phyloP scores from a whole-genome alignment of 2,113 vertebrate genomes.

The Manacus vitellinus region DNA sequence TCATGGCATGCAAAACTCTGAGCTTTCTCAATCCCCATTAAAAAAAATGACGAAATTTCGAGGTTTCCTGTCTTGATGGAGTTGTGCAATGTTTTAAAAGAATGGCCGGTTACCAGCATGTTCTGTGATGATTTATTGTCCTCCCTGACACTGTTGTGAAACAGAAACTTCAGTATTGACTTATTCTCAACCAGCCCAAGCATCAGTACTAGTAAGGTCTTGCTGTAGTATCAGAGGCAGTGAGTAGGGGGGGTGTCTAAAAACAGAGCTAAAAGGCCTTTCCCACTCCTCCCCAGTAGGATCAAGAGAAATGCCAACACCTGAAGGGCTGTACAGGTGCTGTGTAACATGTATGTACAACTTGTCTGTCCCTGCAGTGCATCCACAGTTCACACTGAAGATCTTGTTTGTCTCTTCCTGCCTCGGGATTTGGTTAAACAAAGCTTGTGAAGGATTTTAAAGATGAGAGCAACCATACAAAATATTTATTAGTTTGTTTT shows the following conservation, averaged over 20 bases:
- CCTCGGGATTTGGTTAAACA: not conserved
- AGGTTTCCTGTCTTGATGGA: constrained; percentile 23
- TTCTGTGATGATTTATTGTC: not conserved
- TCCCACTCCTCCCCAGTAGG: not conserved
- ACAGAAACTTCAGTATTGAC: not conserved
- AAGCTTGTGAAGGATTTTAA: not conserved
- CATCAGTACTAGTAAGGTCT: not conserved
- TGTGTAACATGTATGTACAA: not conserved
- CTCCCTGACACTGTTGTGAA: not conserved
- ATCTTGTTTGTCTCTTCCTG: not conserved
- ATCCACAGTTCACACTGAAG: not conserved
- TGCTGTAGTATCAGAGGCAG: not conserved
- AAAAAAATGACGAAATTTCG: not conserved
- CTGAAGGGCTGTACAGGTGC: not conserved
- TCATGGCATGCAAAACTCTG: not conserved
- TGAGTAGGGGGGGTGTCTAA: not conserved
- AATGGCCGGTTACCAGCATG: not conserved
- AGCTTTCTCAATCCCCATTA: constrained; percentile 17
- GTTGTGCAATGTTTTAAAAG: constrained; percentile 12
- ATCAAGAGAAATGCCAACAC: not conserved
- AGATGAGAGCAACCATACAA: not conserved
- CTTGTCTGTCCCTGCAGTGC: not conserved
- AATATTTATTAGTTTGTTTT: constrained; percentile 11
- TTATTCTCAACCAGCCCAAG: not conserved
- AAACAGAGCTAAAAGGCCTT: not conserved